Evolutionary conservation across 2,888 invertebrate genomes (phyloP), one percentile per base, ranked within the genome.

Genomic region (Callyntrura sp.): DNA sequence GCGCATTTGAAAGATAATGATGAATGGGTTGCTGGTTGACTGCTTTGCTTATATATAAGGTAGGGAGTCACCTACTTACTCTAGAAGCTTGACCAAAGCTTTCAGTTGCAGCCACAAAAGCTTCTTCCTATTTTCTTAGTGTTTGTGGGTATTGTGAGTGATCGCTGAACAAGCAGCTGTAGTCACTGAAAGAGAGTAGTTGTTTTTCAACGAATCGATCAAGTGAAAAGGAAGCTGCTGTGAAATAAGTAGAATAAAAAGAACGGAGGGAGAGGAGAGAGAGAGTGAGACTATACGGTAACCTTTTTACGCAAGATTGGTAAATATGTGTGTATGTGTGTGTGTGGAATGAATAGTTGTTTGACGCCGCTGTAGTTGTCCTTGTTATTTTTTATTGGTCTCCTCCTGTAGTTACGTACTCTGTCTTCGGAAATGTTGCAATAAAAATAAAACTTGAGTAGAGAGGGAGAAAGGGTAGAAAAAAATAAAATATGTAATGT

Each of bases 201-300:
- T 87, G 87, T 81, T 87, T 87, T 87, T 82, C 87, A 87, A 23
- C 17, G 87, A 82, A 78, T 86, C 79, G 86, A 86, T 86, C 78
- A 78, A 62, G 76, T 85, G 86, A 55, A 68, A 73, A 48, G 51
- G 73, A 48, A 48, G 73, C 25, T 48, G 51, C 25, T 45, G 23
- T 73, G 45, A 45, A 45, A 68, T 28, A n/a, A 12, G 35, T n/a
- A 68, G 28, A 35, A 23, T 6, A n/a, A 12, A 35, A 28, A 65
- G 28, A 12, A 65, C 1, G 9, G n/a, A 57, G 4, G n/a, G n/a
- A 14, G 14, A 57, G 6, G n/a, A 28, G 65, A 28, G 20, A 12
- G 23, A 17, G 4, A 60, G 20, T 4, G 70, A 82, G 81, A 87
- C n/a, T 87, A 82, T 82, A 81, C 20, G 79, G 85, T n/a, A 85